Evolutionary conservation across 2,888 invertebrate species (phyloP), one percentile per base, ranked within the genome.

Genomic region (Drosophila neonasuta): DNA sequence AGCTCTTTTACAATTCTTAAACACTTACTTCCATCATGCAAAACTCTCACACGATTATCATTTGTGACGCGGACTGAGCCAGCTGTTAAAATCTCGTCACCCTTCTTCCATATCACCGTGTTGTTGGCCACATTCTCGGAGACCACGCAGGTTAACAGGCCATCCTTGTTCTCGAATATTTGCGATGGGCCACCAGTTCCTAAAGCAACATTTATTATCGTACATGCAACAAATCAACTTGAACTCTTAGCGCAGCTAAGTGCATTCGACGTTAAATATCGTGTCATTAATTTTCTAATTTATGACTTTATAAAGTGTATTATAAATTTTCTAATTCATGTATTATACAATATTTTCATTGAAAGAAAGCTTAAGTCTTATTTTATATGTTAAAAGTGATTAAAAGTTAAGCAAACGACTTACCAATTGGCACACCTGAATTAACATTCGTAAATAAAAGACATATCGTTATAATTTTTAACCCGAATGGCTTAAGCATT

Each of bases 91-190:
- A 96, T 93, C 82, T 94, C 93, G 39, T 93, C 92, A 59, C 94
- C 94, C 80, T 94, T 93, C 88, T 94, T 94, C 96, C 96, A 96
- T 86, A 95, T 92, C 56, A 96, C 95, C 0, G 95, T 95, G 83
- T 94, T 93, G 71, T 91, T 91, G n/a, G 84, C 72, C 46, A 88
- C 84, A 68, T 89, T 89, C 29, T 94, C 93, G 39, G 94, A 94
- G 32, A 96, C 95, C 59, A 96, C 95, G 89, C 96, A 96, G 10
- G 96, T 96, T 51, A 96, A 92, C 42, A 96, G 91, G 2, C 96
- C 96, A 88, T 96, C 96, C 80, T 95, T 95, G 10, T 95, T 96
- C 83, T 93, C 94, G 79, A 92, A 92, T 36, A 93, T 93, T 79
- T 88, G 52, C 20, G 89, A 88, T 49, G 91, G 91, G 55, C 91